A percentile compares a stretch with the other conserved stretches of the same genome.
phyloP scores from a whole-genome alignment of 2,797 vertebrate genomes.

The Vespertilio murinus region DNA sequence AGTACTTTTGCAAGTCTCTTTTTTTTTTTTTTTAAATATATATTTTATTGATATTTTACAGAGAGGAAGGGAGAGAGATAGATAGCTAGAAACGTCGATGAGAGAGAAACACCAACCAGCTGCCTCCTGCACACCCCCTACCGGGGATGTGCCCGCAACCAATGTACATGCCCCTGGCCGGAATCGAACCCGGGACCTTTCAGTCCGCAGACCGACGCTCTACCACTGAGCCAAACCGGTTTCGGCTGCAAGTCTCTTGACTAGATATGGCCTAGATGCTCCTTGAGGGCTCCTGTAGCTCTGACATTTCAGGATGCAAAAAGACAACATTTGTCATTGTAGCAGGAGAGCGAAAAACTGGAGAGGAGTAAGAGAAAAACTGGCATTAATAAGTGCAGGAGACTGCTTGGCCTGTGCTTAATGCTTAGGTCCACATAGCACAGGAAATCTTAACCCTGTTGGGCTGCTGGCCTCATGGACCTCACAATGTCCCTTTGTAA shows the following conservation, averaged over 20 bases:
- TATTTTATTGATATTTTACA: too few relatives aligned
- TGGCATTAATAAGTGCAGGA: background rate
- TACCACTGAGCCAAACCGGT: too few relatives aligned
- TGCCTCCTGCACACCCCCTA: too few relatives aligned
- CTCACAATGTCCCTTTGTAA: background rate
- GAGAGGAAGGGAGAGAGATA: too few relatives aligned
- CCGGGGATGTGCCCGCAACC: too few relatives aligned
- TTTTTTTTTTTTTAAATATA: too few relatives aligned
- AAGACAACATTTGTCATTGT: slow-evolving; percentile 21
- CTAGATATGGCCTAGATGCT: background rate
- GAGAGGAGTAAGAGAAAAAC: background rate
- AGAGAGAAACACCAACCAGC: too few relatives aligned
- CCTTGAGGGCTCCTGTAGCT: background rate
- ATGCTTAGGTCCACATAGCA: background rate
- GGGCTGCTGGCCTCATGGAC: background rate
- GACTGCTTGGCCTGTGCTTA: background rate
- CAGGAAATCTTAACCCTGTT: background rate
- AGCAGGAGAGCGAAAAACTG: background rate
- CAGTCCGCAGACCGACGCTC: too few relatives aligned
- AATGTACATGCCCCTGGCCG: too few relatives aligned
- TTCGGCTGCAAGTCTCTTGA: slow-evolving; percentile 6
- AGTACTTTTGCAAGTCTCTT: slow-evolving; percentile 20
- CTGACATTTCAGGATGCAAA: background rate
- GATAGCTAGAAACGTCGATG: too few relatives aligned
- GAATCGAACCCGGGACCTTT: too few relatives aligned